These are phyloP conservation scores for Hyla sarda DNA, from an alignment of 2,113 vertebrate species.

Conservation along the genomic window DNA sequence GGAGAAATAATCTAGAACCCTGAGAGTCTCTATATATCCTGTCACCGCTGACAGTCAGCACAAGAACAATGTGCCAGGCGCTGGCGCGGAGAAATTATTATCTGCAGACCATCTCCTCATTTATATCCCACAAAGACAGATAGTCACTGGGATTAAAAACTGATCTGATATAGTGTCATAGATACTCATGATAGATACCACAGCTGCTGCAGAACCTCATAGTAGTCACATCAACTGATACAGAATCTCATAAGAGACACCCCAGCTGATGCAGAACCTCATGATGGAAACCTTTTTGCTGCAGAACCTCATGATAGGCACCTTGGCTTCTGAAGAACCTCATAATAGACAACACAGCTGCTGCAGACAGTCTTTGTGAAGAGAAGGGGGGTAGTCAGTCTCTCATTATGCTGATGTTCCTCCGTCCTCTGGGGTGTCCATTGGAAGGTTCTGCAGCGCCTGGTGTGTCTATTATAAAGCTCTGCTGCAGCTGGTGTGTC, in stretches of 20 bases:
- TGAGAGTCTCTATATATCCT: neutral
- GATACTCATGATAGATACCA: neutral
- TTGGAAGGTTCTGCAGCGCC: too few species aligned
- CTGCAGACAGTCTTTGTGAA: neutral
- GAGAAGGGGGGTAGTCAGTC: too few species aligned
- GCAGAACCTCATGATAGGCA: neutral
- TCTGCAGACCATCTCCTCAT: too few species aligned
- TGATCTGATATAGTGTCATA: neutral
- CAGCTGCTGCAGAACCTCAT: neutral
- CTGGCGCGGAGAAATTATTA: neutral
- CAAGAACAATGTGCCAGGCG: neutral
- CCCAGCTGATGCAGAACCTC: neutral
- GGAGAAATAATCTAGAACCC: neutral
- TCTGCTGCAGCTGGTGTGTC: too few species aligned
- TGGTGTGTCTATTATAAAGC: too few species aligned
- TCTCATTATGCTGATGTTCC: too few species aligned
- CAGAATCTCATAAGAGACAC: neutral
- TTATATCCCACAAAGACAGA: neutral
- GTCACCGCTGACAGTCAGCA: constrained; percentile 24
- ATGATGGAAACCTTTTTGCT: too few species aligned
- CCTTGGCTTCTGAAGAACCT: neutral
- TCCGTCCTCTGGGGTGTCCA: too few species aligned
- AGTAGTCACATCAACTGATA: neutral
- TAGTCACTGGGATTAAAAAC: neutral
- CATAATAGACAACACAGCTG: neutral